Conservation (phyloP, 2,797 vertebrate genomes). For the Phrynocephalus forsythii region DNA sequence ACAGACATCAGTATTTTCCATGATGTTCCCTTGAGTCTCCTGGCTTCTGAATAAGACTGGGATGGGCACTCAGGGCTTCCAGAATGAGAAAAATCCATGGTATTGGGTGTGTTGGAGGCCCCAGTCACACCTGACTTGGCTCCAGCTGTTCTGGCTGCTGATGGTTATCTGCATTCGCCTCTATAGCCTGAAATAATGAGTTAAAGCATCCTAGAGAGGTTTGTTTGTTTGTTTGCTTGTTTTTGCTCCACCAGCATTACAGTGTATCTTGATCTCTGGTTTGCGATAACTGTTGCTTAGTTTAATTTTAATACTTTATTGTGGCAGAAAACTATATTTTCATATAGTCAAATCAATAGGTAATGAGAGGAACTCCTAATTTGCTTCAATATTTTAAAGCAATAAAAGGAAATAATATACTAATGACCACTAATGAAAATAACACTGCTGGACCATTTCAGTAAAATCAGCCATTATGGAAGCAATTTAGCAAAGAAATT, state of each 20-base stretch:
- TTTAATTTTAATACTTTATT: slow-evolving; percentile 7
- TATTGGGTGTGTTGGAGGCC: too few species aligned
- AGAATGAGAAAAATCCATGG: not conserved
- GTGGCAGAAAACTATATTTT: slow-evolving; percentile 3
- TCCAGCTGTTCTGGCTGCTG: too few species aligned
- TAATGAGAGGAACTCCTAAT: slow-evolving; percentile 29
- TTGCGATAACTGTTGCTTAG: not conserved
- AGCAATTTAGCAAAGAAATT: slow-evolving; percentile 29
- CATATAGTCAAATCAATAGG: slow-evolving; percentile 12
- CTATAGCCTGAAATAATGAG: too few species aligned
- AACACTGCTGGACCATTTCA: slow-evolving; percentile 23
- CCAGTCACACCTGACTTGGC: too few species aligned
- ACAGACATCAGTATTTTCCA: not conserved
- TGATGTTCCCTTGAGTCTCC: not conserved
- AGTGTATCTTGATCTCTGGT: not conserved
- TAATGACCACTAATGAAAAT: slow-evolving; percentile 49
- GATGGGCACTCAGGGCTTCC: not conserved
- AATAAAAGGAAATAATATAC: slow-evolving; percentile 21
- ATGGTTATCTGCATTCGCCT: too few species aligned
- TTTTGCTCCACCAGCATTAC: not conserved
- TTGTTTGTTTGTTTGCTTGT: too few species aligned
- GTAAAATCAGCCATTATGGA: slow-evolving; percentile 57
- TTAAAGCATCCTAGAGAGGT: too few species aligned
- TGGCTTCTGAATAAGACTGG: not conserved
- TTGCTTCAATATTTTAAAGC: slow-evolving; percentile 22